Evolutionary conservation across 2,888 invertebrate genomes (phyloP).

Genomic region (Halictus quadricinctus): DNA sequence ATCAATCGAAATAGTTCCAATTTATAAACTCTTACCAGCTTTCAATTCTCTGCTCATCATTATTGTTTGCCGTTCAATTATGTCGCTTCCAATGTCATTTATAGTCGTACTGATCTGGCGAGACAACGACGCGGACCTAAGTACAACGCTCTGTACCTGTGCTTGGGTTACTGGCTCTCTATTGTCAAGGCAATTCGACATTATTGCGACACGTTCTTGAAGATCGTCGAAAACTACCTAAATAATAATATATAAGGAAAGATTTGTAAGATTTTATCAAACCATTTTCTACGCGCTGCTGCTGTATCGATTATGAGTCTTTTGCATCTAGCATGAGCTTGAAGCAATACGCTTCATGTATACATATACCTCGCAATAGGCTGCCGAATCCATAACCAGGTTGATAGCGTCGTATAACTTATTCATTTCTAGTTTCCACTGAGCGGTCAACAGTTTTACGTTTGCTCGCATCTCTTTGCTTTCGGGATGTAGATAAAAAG

Average conservation of each 20-base stretch:
- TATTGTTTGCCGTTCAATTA: constrained; percentile 76
- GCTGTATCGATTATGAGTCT: not conserved
- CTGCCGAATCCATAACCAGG: constrained; percentile 87
- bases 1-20: not conserved
- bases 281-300: not conserved
- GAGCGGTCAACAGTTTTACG: constrained; percentile 83
- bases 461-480: constrained; percentile 83
- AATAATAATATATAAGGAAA: constrained; percentile 21
- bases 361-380: constrained; percentile 86
- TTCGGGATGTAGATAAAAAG: constrained; percentile 82
- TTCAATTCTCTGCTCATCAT: constrained; percentile 80
- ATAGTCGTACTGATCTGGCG: constrained; percentile 77
- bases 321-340: not conserved
- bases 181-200: constrained; percentile 78
- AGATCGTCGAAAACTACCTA: constrained; percentile 79
- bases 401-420: constrained; percentile 85
- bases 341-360: too few relatives aligned
- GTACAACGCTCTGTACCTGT: constrained; percentile 77
- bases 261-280: not conserved
- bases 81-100: constrained; percentile 78
- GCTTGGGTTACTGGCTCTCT: constrained; percentile 73
- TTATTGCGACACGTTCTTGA: constrained; percentile 73
- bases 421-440: constrained; percentile 86
- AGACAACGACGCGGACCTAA: constrained; percentile 75
- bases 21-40: constrained; percentile 72